These are phyloP conservation scores for Melitaea athalia DNA, from an alignment of 2,888 invertebrate genomes.

Conservation along the genomic window DNA sequence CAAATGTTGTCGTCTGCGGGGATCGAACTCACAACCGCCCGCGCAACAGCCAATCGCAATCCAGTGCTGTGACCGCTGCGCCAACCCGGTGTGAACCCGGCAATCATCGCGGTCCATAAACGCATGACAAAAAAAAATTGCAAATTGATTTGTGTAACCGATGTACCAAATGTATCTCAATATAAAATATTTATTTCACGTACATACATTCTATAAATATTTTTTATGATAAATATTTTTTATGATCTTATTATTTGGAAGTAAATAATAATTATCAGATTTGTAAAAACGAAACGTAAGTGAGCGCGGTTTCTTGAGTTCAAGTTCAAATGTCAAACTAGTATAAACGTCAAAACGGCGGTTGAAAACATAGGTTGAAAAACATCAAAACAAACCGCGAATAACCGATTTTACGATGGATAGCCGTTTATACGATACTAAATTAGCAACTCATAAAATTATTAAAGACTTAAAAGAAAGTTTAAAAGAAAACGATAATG, in stretches of 20 bases:
- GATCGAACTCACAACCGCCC: too few relatives aligned
- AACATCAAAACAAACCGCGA: conserved; percentile 47
- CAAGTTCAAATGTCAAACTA: conserved; percentile 27
- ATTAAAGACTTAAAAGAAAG: conserved; percentile 82
- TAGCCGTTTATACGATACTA: conserved; percentile 81
- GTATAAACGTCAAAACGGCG: conserved; percentile 33
- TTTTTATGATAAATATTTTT: too few relatives aligned
- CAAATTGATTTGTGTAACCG: too few relatives aligned
- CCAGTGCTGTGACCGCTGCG: too few relatives aligned
- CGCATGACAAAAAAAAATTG: too few relatives aligned
- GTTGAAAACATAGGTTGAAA: conserved; percentile 29
- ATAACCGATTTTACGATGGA: conserved; percentile 69
- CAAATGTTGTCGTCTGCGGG: too few relatives aligned
- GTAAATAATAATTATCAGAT: background rate
- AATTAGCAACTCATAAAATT: conserved; percentile 83
- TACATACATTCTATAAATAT: background rate
- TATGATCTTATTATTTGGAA: background rate
- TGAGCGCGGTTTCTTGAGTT: conserved; percentile 35
- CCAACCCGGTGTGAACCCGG: too few relatives aligned
- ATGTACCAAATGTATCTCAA: too few relatives aligned
- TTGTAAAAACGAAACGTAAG: conserved; percentile 36
- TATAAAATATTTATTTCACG: background rate
- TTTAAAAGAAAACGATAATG: conserved; percentile 74
- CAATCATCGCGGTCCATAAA: too few relatives aligned
- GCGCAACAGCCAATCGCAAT: too few relatives aligned